These are phyloP conservation scores for Copidosoma floridanum DNA, from an alignment of 1,140 invertebrate species.

Conservation along the genomic window DNA sequence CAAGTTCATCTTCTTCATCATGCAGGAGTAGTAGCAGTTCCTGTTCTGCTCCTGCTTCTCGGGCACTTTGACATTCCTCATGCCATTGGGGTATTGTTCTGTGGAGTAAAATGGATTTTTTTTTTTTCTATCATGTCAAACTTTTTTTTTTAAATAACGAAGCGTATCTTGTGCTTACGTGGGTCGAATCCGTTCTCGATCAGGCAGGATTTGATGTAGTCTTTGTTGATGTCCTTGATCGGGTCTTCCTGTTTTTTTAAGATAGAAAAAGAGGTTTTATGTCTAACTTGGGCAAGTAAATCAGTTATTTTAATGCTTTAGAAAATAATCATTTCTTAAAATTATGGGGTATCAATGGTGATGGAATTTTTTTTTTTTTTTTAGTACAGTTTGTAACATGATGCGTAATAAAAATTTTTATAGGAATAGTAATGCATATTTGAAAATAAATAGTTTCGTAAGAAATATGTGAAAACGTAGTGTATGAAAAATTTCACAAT, in stretches of 20 bases:
- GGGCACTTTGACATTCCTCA: constrained; percentile 11
- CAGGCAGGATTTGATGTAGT: constrained; percentile 8
- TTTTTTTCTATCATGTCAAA: background rate
- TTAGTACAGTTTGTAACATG: too few relatives aligned
- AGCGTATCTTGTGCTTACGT: background rate
- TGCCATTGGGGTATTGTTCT: constrained; percentile 16
- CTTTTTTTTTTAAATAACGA: too few relatives aligned
- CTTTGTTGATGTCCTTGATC: constrained; percentile 14
- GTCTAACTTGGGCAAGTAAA: too few relatives aligned
- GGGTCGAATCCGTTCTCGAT: constrained; percentile 22
- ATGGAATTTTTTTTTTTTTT: too few relatives aligned
- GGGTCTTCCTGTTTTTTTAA: constrained; percentile 16
- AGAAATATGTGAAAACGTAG: too few relatives aligned
- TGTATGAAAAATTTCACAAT: too few relatives aligned
- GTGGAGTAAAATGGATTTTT: background rate
- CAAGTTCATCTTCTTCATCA: constrained; percentile 27
- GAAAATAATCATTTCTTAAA: too few relatives aligned
- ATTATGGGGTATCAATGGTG: too few relatives aligned
- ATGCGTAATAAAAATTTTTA: too few relatives aligned
- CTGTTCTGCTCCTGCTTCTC: constrained; percentile 12
- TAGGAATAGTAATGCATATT: too few relatives aligned
- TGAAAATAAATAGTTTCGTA: too few relatives aligned
- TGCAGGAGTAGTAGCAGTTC: constrained; percentile 23
- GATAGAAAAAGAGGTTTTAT: background rate
- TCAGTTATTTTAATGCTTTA: too few relatives aligned